phyloP scores from a whole-genome alignment of 92 coral and sea anemone genomes.

The Palythoa heliodiscus region DNA sequence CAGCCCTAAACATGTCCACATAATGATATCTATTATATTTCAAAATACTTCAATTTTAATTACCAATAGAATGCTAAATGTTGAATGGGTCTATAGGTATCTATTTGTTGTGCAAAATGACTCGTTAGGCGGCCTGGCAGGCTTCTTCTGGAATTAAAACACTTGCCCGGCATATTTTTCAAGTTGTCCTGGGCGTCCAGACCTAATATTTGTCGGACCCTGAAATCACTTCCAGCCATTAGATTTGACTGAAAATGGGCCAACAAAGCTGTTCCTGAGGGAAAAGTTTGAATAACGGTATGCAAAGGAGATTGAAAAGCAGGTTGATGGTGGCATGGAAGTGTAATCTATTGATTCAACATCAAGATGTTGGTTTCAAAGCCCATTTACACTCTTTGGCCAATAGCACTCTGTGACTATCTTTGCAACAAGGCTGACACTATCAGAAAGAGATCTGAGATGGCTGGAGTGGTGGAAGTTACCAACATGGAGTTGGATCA shows the following conservation, averaged over 20 bases:
- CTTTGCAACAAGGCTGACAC: constrained; percentile 8
- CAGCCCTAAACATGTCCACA: too few relatives aligned
- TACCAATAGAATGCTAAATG: too few relatives aligned
- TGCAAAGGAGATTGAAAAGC: neutral
- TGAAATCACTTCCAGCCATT: constrained; percentile 34
- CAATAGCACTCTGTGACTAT: neutral
- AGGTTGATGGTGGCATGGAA: neutral
- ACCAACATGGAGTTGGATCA: neutral
- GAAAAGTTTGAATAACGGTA: constrained; percentile 35
- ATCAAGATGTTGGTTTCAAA: constrained; percentile 32
- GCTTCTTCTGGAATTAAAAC: too few relatives aligned
- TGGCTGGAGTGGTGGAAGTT: constrained; percentile 5
- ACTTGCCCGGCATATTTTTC: constrained; percentile 39
- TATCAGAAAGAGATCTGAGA: neutral
- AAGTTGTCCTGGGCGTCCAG: neutral
- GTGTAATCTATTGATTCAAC: constrained; percentile 38
- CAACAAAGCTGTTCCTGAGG: constrained; percentile 46
- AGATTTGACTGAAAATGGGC: constrained; percentile 51
- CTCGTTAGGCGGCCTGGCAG: too few relatives aligned
- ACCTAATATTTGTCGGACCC: too few relatives aligned
- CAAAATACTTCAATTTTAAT: too few relatives aligned
- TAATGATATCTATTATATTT: too few relatives aligned
- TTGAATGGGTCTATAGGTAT: too few relatives aligned
- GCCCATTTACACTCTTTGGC: too few relatives aligned
- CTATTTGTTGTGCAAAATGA: too few relatives aligned